These are phyloP conservation scores for Ophiothrix spiculata DNA, from an alignment of 35 echinoderm and acorn worm genomes.

Conservation along the genomic window DNA sequence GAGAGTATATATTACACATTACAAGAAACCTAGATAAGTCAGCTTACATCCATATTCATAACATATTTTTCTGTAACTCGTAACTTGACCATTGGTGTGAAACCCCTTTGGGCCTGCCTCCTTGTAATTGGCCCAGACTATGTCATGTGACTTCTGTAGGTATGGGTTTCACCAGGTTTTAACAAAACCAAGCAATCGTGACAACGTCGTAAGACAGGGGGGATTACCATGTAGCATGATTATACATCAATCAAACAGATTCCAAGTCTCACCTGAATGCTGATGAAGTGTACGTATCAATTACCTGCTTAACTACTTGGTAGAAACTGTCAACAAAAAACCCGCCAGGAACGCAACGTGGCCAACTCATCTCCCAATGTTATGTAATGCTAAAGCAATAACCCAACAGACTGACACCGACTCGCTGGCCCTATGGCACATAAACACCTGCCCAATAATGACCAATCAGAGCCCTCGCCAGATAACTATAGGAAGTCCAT, in stretches of 20 bases:
- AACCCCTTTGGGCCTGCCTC: background rate
- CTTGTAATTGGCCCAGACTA: background rate
- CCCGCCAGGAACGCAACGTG: background rate
- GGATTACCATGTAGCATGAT: conserved; percentile 6
- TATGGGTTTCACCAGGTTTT: conserved; percentile 9
- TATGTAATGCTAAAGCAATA: background rate
- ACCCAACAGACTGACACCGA: background rate
- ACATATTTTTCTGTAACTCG: background rate
- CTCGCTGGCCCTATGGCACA: background rate
- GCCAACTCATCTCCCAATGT: background rate
- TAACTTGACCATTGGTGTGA: background rate
- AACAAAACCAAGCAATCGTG: background rate
- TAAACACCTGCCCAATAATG: conserved; percentile 12
- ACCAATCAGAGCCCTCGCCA: background rate
- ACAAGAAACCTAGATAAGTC: background rate
- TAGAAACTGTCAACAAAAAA: background rate
- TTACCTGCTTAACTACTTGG: background rate
- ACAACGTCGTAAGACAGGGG: conserved; percentile 2
- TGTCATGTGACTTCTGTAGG: background rate
- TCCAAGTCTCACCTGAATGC: conserved; percentile 3
- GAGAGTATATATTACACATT: background rate
- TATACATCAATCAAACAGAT: background rate
- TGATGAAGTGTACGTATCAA: conserved; percentile 15
- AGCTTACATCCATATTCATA: background rate
- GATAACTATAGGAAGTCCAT: conserved; percentile 4